These are phyloP conservation scores for Catalaphyllia jardinei DNA, from an alignment of 64 coral and sea anemone genomes.

Conservation along the genomic window DNA sequence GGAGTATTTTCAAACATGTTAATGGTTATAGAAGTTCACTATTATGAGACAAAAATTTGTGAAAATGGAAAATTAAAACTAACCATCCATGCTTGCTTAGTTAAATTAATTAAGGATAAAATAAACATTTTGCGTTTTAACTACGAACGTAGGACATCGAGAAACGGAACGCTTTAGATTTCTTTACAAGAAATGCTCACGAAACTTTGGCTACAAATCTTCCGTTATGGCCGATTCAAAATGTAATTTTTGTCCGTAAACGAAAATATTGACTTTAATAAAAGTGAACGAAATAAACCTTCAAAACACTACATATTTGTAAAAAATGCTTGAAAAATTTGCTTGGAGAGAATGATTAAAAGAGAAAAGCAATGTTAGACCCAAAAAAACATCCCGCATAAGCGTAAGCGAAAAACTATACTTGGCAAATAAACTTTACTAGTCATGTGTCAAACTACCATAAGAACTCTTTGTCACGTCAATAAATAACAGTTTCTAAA, in stretches of 20 bases:
- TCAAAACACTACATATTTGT: too few species aligned
- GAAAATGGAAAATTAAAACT: not conserved
- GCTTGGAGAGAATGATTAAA: too few species aligned
- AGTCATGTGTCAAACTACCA: too few species aligned
- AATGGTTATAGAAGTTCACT: not conserved
- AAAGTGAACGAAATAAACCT: too few species aligned
- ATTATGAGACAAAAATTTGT: not conserved
- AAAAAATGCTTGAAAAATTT: too few species aligned
- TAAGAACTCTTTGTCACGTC: too few species aligned
- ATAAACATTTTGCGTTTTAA: constrained; percentile 8
- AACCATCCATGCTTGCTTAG: not conserved
- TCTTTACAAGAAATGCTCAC: not conserved
- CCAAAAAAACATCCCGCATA: too few species aligned
- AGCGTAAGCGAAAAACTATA: too few species aligned
- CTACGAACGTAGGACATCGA: not conserved
- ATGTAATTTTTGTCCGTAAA: not conserved
- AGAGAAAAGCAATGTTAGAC: too few species aligned
- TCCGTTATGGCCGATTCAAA: not conserved
- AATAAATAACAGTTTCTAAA: too few species aligned
- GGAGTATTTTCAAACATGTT: not conserved
- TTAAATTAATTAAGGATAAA: constrained; percentile 15
- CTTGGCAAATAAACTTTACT: too few species aligned
- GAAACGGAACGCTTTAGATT: not conserved
- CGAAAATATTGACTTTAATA: too few species aligned
- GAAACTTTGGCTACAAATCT: not conserved